A percentile compares a stretch with the other conserved stretches of the same genome.
These are phyloP conservation scores for Notechis scutatus DNA, from an alignment of 2,113 vertebrate genomes.

Conservation along the genomic window DNA sequence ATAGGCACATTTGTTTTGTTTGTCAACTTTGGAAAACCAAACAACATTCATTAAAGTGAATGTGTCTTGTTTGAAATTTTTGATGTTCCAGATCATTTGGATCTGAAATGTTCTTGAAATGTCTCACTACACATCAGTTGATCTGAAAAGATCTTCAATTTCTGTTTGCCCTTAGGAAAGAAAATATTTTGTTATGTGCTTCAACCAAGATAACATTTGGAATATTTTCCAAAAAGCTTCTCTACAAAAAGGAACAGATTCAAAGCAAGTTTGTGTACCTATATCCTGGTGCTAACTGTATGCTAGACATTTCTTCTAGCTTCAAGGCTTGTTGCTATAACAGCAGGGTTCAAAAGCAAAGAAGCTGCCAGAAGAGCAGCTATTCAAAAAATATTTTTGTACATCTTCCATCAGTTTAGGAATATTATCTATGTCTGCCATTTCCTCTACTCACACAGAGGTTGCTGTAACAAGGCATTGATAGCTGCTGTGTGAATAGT, in stretches of 20 bases:
- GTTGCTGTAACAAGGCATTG: background rate
- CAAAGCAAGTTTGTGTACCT: background rate
- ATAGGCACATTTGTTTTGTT: background rate
- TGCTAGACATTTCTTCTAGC: background rate
- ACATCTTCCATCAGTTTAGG: background rate
- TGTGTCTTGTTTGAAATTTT: background rate
- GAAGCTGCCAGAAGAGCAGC: background rate
- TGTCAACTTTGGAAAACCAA: background rate
- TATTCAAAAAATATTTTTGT: background rate
- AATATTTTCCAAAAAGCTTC: background rate
- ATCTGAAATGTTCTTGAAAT: background rate
- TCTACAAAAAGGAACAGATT: background rate
- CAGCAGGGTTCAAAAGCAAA: background rate
- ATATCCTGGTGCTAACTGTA: background rate
- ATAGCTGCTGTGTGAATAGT: background rate
- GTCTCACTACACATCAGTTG: background rate
- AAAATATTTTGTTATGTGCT: background rate
- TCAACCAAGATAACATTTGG: background rate
- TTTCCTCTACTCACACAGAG: background rate
- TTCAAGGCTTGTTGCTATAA: background rate
- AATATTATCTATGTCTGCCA: background rate
- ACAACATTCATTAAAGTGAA: background rate
- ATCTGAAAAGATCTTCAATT: background rate
- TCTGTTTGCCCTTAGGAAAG: background rate
- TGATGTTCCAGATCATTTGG: background rate